These are phyloP conservation scores for Volucella inflata DNA, from an alignment of 2,888 invertebrate species.

Conservation along the genomic window DNA sequence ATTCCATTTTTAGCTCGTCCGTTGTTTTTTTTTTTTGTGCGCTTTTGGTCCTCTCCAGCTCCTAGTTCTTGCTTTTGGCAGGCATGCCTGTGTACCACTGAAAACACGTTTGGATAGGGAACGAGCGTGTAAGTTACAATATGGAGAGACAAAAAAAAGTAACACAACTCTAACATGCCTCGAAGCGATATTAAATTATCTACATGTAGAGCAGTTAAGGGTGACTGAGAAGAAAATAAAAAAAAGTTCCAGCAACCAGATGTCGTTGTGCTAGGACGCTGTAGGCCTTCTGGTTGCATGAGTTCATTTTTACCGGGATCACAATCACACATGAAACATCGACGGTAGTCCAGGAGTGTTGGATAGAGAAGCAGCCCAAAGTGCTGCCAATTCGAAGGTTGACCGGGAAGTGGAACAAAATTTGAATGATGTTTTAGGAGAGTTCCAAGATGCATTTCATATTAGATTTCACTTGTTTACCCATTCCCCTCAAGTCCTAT, in stretches of 20 bases:
- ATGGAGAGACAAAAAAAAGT: slow-evolving; percentile 14
- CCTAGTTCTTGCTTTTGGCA: slow-evolving; percentile 33
- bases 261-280: slow-evolving; percentile 51
- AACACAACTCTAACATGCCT: slow-evolving; percentile 45
- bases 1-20: slow-evolving; percentile 13
- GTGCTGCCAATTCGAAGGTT: not conserved
- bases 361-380: not conserved
- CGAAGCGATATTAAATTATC: slow-evolving; percentile 69
- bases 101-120: slow-evolving; percentile 48
- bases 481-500: no score
- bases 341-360: not conserved
- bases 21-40: slow-evolving; percentile 15
- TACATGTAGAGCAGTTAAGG: slow-evolving; percentile 54
- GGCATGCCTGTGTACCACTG: slow-evolving; percentile 41
- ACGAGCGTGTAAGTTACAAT: slow-evolving; percentile 45
- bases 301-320: slow-evolving; percentile 44
- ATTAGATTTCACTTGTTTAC: no score
- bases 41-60: not conserved
- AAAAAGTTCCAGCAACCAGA: slow-evolving; percentile 50
- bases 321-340: slow-evolving; percentile 21
- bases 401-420: not conserved
- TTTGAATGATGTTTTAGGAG: not conserved
- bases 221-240: slow-evolving; percentile 37
- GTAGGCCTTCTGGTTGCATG: slow-evolving; percentile 52
- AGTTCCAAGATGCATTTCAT: not conserved